phyloP scores from a whole-genome alignment of 2,113 vertebrate species.

The Brevimyrus niger region DNA sequence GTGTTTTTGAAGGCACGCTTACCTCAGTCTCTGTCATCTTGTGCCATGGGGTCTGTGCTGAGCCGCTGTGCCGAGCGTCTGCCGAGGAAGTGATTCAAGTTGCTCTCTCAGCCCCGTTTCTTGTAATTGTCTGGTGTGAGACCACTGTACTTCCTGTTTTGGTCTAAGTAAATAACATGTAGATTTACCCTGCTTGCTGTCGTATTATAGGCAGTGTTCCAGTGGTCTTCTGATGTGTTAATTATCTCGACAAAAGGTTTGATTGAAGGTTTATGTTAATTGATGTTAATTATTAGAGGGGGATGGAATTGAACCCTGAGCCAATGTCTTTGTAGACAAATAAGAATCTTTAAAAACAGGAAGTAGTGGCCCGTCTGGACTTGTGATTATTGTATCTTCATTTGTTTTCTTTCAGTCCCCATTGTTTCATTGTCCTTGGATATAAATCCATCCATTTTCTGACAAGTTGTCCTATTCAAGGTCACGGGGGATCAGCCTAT shows the following conservation, averaged over 20 bases:
- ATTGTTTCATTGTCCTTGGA: not conserved
- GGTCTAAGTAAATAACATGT: slow-evolving; percentile 36
- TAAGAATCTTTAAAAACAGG: not conserved
- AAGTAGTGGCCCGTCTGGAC: not conserved
- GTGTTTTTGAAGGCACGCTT: not conserved
- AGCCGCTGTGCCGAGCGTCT: slow-evolving; percentile 12
- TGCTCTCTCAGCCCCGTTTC: slow-evolving; percentile 25
- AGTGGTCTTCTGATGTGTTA: not conserved
- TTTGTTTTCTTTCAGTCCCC: not conserved
- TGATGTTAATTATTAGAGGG: not conserved
- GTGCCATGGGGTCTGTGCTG: slow-evolving; percentile 20
- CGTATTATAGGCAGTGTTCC: not conserved
- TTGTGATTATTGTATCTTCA: not conserved
- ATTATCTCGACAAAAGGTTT: not conserved
- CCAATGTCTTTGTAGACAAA: not conserved
- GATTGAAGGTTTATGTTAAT: not conserved
- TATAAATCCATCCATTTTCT: not conserved
- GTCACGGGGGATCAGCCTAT: not conserved
- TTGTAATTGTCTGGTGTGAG: slow-evolving; percentile 31
- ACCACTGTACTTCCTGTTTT: slow-evolving; percentile 57
- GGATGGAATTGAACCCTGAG: not conserved
- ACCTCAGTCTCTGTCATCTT: slow-evolving; percentile 36
- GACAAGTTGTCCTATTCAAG: not conserved
- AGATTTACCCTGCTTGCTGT: not conserved
- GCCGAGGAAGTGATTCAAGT: slow-evolving; percentile 30